Conservation (phyloP, 37 sponge, comb jelly and placozoan genomes). For the Amphimedon queenslandica region DNA sequence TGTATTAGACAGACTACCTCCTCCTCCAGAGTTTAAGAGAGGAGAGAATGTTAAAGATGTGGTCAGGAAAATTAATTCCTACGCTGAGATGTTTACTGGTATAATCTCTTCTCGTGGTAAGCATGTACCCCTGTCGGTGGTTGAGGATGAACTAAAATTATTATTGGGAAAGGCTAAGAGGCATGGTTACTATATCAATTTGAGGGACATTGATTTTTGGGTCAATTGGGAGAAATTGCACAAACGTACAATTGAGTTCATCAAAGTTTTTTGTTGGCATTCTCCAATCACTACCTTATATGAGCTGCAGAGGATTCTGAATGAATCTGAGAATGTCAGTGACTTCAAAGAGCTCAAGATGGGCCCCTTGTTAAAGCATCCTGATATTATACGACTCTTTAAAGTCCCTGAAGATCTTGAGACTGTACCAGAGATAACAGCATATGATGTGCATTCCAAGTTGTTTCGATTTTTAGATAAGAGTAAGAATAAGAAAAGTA, state of each 20-base stretch:
- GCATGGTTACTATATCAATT: background rate
- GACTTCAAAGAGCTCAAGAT: conserved; percentile 43
- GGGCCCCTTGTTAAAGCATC: conserved; percentile 56
- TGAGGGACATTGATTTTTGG: background rate
- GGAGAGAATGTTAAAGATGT: background rate
- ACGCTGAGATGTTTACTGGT: conserved; percentile 11
- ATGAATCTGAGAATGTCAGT: conserved; percentile 8
- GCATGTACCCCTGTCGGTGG: conserved; percentile 9
- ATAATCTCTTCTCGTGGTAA: conserved; percentile 29
- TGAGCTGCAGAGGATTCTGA: conserved; percentile 31
- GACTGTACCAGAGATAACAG: conserved; percentile 35
- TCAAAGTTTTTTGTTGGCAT: conserved; percentile 33
- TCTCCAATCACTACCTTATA: conserved; percentile 38
- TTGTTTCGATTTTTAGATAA: conserved; percentile 14
- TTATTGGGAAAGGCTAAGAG: background rate
- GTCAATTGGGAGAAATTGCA: conserved; percentile 17
- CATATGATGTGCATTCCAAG: conserved; percentile 11
- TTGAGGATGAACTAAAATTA: background rate
- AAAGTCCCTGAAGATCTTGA: conserved; percentile 35
- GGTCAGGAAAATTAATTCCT: conserved; percentile 5
- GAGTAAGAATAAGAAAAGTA: conserved; percentile 3
- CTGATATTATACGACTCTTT: conserved; percentile 28
- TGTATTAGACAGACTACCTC: background rate
- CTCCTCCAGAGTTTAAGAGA: background rate
- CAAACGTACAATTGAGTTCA: conserved; percentile 32